phyloP scores from a whole-genome alignment of 2,113 vertebrate species.

The Lepisosteus oculatus region DNA sequence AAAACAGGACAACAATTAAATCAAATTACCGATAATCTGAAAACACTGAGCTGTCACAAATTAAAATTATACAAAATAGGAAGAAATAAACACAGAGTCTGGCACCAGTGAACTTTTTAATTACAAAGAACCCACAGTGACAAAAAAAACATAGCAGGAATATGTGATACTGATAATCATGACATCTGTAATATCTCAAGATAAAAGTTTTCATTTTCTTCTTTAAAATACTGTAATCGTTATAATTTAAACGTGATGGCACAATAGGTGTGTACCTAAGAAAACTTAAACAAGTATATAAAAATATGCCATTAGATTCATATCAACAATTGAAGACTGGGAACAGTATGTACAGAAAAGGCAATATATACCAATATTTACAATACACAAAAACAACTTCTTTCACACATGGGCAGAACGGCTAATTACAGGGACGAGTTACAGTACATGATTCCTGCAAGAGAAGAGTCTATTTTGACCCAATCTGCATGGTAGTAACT shows the following conservation, averaged over 20 bases:
- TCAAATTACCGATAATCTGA: no score
- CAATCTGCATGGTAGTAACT: neutral
- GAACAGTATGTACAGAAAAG: constrained; percentile 76
- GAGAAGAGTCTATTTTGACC: neutral
- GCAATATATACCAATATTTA: constrained; percentile 72
- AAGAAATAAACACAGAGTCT: constrained; percentile 24
- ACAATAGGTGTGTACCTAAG: constrained; percentile 42
- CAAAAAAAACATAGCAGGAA: constrained; percentile 58
- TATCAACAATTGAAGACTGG: constrained; percentile 72
- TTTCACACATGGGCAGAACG: constrained; percentile 52
- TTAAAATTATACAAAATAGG: constrained; percentile 14
- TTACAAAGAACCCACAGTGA: constrained; percentile 74
- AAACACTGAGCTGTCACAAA: no score
- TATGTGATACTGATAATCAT: constrained; percentile 45
- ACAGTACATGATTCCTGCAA: constrained; percentile 24
- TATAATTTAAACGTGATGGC: constrained; percentile 62
- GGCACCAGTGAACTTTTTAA: constrained; percentile 78
- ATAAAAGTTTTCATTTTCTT: constrained; percentile 28
- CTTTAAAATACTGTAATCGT: constrained; percentile 43
- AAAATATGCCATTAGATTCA: constrained; percentile 82
- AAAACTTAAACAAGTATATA: constrained; percentile 68
- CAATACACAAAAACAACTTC: constrained; percentile 58
- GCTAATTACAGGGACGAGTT: constrained; percentile 39
- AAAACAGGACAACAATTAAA: no score
- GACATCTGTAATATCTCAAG: constrained; percentile 34